Evolutionary conservation across 2,113 vertebrate genomes (phyloP).

Genomic region (Sorex araneus): DNA sequence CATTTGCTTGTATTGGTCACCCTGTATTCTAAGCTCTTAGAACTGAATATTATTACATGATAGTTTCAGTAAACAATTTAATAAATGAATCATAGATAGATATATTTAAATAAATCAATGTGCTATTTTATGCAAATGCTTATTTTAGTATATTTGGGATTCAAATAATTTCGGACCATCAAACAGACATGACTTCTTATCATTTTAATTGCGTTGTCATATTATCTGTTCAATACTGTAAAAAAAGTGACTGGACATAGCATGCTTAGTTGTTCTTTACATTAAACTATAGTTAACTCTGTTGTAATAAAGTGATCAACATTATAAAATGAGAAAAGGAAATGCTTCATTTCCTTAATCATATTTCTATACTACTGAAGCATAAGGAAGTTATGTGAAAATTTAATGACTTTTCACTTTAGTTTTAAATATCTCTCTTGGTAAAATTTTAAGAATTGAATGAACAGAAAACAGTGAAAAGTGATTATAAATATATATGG

Average conservation of each 20-base stretch:
- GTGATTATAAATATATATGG: constrained; percentile 50
- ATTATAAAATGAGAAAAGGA: neutral
- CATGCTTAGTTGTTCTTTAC: constrained; percentile 30
- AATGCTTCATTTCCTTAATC: constrained; percentile 53
- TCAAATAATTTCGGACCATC: constrained; percentile 38
- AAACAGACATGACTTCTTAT: constrained; percentile 40
- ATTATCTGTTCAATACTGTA: constrained; percentile 1
- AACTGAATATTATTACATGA: neutral
- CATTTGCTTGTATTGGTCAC: constrained; percentile 27
- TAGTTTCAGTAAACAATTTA: constrained; percentile 10
- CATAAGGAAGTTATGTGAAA: constrained; percentile 37
- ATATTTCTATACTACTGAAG: constrained; percentile 7
- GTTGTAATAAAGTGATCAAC: constrained; percentile 25
- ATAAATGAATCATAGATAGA: constrained; percentile 30
- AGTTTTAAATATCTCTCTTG: constrained; percentile 2
- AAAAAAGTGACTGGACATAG: constrained; percentile 33
- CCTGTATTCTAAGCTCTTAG: neutral
- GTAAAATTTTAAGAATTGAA: constrained; percentile 52
- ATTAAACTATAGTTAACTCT: constrained; percentile 22
- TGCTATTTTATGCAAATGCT: neutral
- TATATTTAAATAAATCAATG: constrained; percentile 34
- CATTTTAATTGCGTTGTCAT: constrained; percentile 2
- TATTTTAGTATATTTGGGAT: constrained; percentile 57
- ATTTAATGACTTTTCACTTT: constrained; percentile 6
- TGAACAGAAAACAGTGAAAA: constrained; percentile 47